These are phyloP conservation scores for Gallinago solitaria DNA, from an alignment of 2,797 vertebrate species.

Conservation along the genomic window DNA sequence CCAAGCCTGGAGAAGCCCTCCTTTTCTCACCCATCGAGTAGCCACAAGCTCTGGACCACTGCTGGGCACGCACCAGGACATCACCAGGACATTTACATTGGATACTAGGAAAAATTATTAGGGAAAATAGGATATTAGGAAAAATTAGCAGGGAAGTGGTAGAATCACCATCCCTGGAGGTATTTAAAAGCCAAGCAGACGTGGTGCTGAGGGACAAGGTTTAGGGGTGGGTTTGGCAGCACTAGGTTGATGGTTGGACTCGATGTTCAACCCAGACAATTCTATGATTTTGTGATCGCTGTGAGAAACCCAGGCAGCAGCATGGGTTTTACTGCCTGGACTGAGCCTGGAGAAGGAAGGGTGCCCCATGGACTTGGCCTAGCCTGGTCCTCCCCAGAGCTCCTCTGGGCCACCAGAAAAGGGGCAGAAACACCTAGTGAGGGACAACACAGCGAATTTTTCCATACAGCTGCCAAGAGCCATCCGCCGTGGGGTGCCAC, in stretches of 20 bases:
- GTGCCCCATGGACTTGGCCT: neutral
- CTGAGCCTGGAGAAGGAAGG: neutral
- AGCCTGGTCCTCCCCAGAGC: neutral
- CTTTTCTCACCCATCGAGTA: neutral
- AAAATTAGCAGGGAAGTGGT: no score
- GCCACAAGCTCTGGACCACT: rapidly evolving
- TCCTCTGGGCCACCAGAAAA: neutral
- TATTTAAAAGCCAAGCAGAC: no score
- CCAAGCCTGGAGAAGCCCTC: neutral
- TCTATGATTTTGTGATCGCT: no score
- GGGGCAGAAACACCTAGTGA: neutral
- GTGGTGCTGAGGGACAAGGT: no score
- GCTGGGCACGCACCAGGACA: neutral
- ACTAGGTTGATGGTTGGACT: no score
- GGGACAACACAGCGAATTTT: neutral
- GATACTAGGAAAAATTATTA: no score
- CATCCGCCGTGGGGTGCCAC: rapidly evolving
- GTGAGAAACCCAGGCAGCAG: neutral
- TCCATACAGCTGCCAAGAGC: neutral
- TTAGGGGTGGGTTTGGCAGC: no score
- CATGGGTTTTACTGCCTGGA: neutral
- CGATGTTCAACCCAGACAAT: no score
- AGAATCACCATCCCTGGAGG: no score
- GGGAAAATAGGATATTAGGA: no score
- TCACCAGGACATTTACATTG: no score